These are phyloP conservation scores for Pemphredon lugubris DNA, from an alignment of 2,888 invertebrate species.

Conservation along the genomic window DNA sequence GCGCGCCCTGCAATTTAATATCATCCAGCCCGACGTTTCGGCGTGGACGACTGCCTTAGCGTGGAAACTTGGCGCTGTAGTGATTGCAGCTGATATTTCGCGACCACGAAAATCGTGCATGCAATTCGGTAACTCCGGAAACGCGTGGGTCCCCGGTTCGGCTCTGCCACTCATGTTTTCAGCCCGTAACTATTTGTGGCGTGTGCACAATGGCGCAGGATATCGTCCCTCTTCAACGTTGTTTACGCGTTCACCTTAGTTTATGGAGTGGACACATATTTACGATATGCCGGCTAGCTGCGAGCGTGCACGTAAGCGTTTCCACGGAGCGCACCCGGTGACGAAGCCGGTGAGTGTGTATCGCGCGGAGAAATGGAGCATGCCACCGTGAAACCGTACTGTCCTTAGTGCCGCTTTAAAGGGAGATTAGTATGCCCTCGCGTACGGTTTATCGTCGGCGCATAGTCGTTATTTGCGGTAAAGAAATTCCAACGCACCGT, in stretches of 20 bases:
- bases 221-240: slow-evolving; percentile 1
- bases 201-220: not conserved
- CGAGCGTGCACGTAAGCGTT: slow-evolving; percentile 7
- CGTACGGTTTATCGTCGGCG: not conserved
- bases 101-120: not conserved
- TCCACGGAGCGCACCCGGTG: too few species aligned
- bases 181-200: slow-evolving; percentile 8
- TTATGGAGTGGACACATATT: slow-evolving; percentile 23
- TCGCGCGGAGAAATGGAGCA: slow-evolving; percentile 2
- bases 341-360: slow-evolving; percentile 16
- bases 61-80: not conserved
- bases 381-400: slow-evolving; percentile 8
- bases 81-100: slow-evolving; percentile 14
- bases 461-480: not conserved
- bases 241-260: slow-evolving; percentile 25
- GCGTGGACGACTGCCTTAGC: not conserved
- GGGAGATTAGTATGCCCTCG: slow-evolving; percentile 23
- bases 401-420: slow-evolving; percentile 23
- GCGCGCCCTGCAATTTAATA: slow-evolving; percentile 14
- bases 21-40: not conserved
- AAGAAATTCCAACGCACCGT: not conserved
- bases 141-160: not conserved
- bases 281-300: slow-evolving; percentile 4
- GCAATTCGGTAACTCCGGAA: slow-evolving; percentile 3
- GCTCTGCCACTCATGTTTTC: not conserved